Base-by-base conservation (phyloP, 2,797 vertebrate species). In the Paguma larvata region DNA sequence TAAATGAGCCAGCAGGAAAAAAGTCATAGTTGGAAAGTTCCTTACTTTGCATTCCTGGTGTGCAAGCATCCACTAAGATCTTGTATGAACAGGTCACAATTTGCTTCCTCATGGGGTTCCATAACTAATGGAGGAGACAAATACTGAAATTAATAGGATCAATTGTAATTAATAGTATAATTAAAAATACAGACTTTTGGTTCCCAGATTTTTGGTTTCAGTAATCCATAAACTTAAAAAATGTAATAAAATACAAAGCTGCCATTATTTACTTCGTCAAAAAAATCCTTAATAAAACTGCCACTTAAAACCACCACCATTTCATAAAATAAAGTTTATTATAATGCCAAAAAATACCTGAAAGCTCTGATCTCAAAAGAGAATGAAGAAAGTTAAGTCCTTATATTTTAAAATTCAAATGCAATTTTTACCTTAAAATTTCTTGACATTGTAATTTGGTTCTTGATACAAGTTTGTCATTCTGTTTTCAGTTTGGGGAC, bases 281-380 rank as follows among this genome's bases (percentile, higher is more conserved):
- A 78, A 73, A 89, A 95, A 11, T 89, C 51, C n/a, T 67, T 89
- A 21, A 59, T 59, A 94, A 94, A 85, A n/a, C 13, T 15, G 34
- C 11, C 30, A 46, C 18, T 78, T 89, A 68, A 27, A 84, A 34
- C 65, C 19, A 38, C 67, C 38, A 91, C 18, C 91, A 44, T 56
- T 44, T 84, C n/a, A 44, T 91, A 48, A 70, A 56, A 72, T 73
- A 88, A 93, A 34, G 68, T 15, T 86, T 30, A 53, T 53, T 27
- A 6, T 46, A 84, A 77, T 14, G 46, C 41, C n/a, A 72, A 79
- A 65, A 46, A 3, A 12, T 38, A 38, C 21, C 25, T 6, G 13
- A 30, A 73, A 59, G 27, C 10, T 59, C 34, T 21, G 32, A 63
- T 77, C 2, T 14, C 56, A 44, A 67, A 65, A 59, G n/a, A 32